These are phyloP conservation scores for Nymphalis urticae DNA, from an alignment of 2,888 invertebrate species.

Conservation along the genomic window DNA sequence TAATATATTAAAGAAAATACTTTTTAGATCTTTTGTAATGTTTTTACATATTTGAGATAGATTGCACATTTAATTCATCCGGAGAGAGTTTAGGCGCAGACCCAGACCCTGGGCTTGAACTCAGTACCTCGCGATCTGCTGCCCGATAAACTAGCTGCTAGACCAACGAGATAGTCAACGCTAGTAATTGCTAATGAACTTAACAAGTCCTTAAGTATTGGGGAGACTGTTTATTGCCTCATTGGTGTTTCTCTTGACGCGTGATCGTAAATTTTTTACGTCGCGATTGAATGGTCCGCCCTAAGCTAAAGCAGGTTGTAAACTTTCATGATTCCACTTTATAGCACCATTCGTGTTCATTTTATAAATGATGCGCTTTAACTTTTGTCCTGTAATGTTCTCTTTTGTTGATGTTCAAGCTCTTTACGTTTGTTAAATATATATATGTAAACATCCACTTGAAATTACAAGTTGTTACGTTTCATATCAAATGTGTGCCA, in stretches of 20 bases:
- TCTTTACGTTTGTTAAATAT: conserved; percentile 22
- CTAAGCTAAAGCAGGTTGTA: conserved; percentile 79
- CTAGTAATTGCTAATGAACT: conserved; percentile 73
- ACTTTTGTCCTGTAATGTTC: conserved; percentile 48
- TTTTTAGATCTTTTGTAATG: no score
- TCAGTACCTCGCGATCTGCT: no score
- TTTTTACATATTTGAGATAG: no score
- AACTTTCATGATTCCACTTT: conserved; percentile 78
- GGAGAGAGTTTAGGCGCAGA: no score
- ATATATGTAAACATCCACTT: neutral
- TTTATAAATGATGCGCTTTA: conserved; percentile 75
- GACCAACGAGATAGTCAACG: neutral
- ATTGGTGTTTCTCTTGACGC: conserved; percentile 80
- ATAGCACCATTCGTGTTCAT: conserved; percentile 75
- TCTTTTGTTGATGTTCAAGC: conserved; percentile 25
- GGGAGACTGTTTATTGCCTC: conserved; percentile 76
- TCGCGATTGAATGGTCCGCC: conserved; percentile 76
- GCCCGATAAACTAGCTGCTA: no score
- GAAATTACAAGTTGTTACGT: no score
- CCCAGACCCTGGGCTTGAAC: no score
- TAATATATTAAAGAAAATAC: no score
- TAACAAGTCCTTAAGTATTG: conserved; percentile 71
- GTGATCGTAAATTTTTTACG: conserved; percentile 79
- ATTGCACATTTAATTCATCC: no score
- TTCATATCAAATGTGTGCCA: no score